These are phyloP conservation scores for Arizona elegans DNA, from an alignment of 2,113 vertebrate genomes.

Conservation along the genomic window DNA sequence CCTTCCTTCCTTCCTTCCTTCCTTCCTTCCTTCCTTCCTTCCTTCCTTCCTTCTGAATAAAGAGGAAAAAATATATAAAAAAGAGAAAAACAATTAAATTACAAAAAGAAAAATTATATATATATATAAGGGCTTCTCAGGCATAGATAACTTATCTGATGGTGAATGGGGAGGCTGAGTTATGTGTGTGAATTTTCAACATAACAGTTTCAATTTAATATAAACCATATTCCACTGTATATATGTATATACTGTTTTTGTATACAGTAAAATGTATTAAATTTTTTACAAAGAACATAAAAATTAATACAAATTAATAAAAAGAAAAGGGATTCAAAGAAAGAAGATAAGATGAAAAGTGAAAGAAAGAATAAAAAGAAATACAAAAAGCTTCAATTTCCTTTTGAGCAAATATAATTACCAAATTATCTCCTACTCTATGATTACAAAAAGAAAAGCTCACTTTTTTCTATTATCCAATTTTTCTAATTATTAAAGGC, in stretches of 20 bases:
- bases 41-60: too few relatives aligned
- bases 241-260: neutral
- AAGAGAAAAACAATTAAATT: neutral
- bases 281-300: neutral
- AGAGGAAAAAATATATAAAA: neutral
- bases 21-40: too few relatives aligned
- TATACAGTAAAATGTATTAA: neutral
- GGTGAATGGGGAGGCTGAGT: too few relatives aligned
- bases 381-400: neutral
- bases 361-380: neutral
- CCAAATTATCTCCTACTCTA: neutral
- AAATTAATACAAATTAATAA: neutral
- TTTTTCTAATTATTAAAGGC: neutral
- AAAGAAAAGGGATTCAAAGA: neutral
- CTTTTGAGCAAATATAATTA: neutral
- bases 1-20: too few relatives aligned
- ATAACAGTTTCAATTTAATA: neutral
- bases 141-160: neutral
- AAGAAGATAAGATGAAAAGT: neutral
- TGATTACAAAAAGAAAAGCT: neutral
- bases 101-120: neutral
- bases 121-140: neutral
- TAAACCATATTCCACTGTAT: neutral
- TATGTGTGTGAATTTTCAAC: neutral
- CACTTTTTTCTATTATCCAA: neutral